Evolutionary conservation across 2,888 invertebrate genomes (phyloP).

Genomic region (Pseudococcus jackbeardsleyi): DNA sequence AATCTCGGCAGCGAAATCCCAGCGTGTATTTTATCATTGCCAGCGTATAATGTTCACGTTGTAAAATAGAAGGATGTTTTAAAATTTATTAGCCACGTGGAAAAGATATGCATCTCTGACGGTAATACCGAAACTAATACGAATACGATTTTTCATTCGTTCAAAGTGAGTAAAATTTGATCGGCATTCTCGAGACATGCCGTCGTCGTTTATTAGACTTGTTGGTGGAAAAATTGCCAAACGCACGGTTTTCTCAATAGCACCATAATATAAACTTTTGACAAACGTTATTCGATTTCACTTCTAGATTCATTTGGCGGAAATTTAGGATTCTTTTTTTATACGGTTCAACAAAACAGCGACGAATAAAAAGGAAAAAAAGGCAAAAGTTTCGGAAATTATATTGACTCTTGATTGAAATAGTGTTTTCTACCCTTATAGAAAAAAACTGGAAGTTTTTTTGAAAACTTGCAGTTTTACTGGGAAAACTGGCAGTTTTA

Average conservation of each 20-base stretch:
- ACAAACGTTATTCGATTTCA: constrained; percentile 10
- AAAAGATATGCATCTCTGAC: neutral
- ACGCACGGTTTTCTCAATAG: neutral
- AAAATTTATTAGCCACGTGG: constrained; percentile 10
- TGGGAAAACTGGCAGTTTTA: too few relatives aligned
- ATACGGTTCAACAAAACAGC: neutral
- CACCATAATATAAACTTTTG: neutral
- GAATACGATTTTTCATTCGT: neutral
- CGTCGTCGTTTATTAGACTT: neutral
- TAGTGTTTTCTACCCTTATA: neutral
- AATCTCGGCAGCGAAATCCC: neutral
- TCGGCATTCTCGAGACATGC: neutral
- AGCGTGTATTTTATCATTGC: neutral
- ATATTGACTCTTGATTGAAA: constrained; percentile 2
- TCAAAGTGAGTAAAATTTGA: neutral
- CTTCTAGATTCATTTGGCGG: constrained; percentile 4
- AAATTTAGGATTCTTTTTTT: constrained; percentile 3
- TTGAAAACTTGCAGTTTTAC: too few relatives aligned
- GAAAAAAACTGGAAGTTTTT: too few relatives aligned
- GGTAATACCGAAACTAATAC: neutral
- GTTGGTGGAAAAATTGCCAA: neutral
- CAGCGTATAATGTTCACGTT: neutral
- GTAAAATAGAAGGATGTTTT: neutral
- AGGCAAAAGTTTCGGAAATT: constrained; percentile 11
- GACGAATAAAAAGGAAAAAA: constrained; percentile 12